Conservation (phyloP, 2,888 invertebrate genomes). For the Nipponacmea schrenckii region DNA sequence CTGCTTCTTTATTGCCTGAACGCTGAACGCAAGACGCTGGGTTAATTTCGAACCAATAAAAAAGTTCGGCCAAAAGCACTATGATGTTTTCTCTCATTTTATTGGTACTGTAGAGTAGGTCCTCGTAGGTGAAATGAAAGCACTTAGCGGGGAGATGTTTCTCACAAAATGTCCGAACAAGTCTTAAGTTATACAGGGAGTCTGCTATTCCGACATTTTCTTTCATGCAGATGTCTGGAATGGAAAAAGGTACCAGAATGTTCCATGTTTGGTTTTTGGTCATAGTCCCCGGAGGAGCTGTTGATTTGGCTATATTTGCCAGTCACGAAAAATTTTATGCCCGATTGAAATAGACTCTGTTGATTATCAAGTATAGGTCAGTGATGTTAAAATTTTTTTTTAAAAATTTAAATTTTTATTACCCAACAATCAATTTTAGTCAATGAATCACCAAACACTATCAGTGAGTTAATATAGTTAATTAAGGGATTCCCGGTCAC, state of each 20-base stretch:
- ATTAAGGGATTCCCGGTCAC: too few species aligned
- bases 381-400: too few species aligned
- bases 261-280: too few species aligned
- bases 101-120: conserved; percentile 93
- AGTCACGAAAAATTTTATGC: too few species aligned
- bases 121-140: conserved; percentile 95
- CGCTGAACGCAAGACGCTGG: conserved; percentile 2
- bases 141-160: conserved; percentile 86
- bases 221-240: conserved; percentile 68
- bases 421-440: too few species aligned
- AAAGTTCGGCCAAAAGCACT: conserved; percentile 91
- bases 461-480: too few species aligned
- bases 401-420: too few species aligned
- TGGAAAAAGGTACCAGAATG: not conserved
- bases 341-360: not conserved
- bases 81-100: conserved; percentile 89
- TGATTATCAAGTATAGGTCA: too few species aligned
- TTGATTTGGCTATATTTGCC: too few species aligned
- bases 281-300: too few species aligned
- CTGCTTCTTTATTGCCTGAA: not conserved
- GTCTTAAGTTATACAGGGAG: conserved; percentile 88
- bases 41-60: conserved; percentile 91
- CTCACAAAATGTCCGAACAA: conserved; percentile 88
- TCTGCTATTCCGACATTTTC: conserved; percentile 84
- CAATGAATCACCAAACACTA: too few species aligned